Percentiles rank a stretch among this genome's conserved stretches.
Conservation (phyloP, 2,888 invertebrate species). For the Syritta pipiens region DNA sequence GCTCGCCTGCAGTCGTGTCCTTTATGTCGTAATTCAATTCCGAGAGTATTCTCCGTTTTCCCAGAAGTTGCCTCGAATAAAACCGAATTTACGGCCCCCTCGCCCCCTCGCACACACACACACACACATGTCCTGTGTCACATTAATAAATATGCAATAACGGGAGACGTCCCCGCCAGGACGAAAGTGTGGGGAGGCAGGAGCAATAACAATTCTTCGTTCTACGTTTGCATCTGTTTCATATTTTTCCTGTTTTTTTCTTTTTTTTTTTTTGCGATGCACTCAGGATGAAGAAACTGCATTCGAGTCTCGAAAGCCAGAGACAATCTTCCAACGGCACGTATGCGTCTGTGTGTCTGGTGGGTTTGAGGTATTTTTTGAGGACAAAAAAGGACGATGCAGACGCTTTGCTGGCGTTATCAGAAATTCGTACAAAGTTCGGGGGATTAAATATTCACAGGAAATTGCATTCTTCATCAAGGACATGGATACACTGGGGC, state of each 20-base stretch:
- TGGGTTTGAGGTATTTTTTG: too few relatives aligned
- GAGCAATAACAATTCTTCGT: constrained; percentile 23
- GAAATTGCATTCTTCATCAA: constrained; percentile 11
- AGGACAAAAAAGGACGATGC: too few relatives aligned
- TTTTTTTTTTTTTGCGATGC: too few relatives aligned
- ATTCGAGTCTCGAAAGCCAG: neutral
- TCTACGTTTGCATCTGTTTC: constrained; percentile 16
- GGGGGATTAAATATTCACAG: constrained; percentile 35
- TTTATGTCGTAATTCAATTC: constrained; percentile 49
- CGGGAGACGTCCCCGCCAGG: constrained; percentile 14
- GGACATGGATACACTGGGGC: neutral
- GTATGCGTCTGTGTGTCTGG: neutral
- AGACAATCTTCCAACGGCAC: neutral
- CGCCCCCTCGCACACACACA: neutral
- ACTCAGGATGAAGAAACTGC: neutral
- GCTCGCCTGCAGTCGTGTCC: neutral
- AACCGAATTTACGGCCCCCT: constrained; percentile 18
- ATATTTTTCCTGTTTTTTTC: constrained; percentile 2
- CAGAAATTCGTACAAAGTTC: constrained; percentile 31
- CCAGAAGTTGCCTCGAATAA: constrained; percentile 6
- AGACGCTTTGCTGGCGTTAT: constrained; percentile 34
- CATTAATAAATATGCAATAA: constrained; percentile 24
- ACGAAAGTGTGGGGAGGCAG: too few relatives aligned
- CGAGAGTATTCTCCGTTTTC: constrained; percentile 4
- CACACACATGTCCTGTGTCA: neutral